These are phyloP conservation scores for Neodiprion virginianus DNA, from an alignment of 1,140 invertebrate genomes.

Conservation along the genomic window DNA sequence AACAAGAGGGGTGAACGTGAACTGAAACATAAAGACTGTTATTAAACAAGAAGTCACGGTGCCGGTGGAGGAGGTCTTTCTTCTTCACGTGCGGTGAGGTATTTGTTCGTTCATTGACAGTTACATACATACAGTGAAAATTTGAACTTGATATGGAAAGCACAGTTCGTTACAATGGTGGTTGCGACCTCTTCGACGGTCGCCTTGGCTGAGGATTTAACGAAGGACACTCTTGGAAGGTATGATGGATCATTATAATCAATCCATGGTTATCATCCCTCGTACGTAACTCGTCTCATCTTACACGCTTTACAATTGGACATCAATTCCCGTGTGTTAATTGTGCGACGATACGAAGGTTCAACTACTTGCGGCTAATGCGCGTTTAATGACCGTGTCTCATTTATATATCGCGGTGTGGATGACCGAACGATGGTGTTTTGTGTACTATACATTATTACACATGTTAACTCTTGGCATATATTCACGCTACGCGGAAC, in stretches of 20 bases:
- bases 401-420: slow-evolving; percentile 13
- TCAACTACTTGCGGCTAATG: slow-evolving; percentile 15
- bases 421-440: no score
- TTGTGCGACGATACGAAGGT: slow-evolving; percentile 11
- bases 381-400: slow-evolving; percentile 22
- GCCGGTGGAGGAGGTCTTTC: no score
- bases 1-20: no score
- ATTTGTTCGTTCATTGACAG: no score
- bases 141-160: background rate
- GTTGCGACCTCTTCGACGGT: slow-evolving; percentile 54
- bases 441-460: no score
- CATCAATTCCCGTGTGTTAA: background rate
- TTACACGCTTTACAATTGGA: background rate
- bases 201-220: slow-evolving; percentile 53
- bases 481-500: no score
- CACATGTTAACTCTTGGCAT: no score
- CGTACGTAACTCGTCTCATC: background rate
- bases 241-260: slow-evolving; percentile 30
- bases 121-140: background rate
- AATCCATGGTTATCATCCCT: background rate
- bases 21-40: no score
- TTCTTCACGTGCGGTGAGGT: no score
- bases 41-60: no score
- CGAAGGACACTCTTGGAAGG: slow-evolving; percentile 57
- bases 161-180: slow-evolving; percentile 46